Base-by-base conservation (phyloP, 2,888 invertebrate species). In the Agrilus cyanescens region DNA sequence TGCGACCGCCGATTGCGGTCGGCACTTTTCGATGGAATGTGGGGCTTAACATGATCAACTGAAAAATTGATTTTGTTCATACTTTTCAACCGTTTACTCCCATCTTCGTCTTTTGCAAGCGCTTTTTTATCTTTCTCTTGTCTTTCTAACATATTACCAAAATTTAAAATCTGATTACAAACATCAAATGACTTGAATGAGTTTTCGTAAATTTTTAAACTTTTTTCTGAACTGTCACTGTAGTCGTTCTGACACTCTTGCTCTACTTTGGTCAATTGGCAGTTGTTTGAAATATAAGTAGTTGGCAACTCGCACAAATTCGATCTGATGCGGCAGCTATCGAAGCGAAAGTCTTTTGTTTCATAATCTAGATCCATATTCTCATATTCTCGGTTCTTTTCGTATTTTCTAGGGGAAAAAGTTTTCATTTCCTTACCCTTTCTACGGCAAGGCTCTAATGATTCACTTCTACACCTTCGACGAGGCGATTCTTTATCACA, bases 271-370 rank as follows among this genome's bases (percentile, higher is more conserved):
- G 46, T 44, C 34, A 50, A 57, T 52, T 64, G 64, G 56, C 62
- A 61, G 51, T 64, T 65, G 52, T 65, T 64, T 47, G 62, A 58
- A 47, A 66, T 66, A 50, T 67, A 67, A 14, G 64, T 60, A 16
- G 67, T 66, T 42, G 67, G 67, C 44, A 67, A 51, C 52, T 65
- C 63, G 43, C 60, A 61, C 36, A 65, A 48, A 50, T 62, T 65
- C 33, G 62, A 54, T 50, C 62, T 55, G 29, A 62, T 52, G 38
- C 61, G 56, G 43, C 55, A 57, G 44, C 55, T 58, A 29, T 55
- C 53, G 31, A 45, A 49, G 32, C 51, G 43, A 13, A 48, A 25
- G 32, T 59, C 60, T 44, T 56, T 58, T 30, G 45, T 51, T 38
- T 62, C 60, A 51, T 57, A 62, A 37, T 64, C 64, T 37, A 60